A percentile compares a stretch with the other conserved stretches of the same genome.
Evolutionary conservation across 2,113 vertebrate species (phyloP).

Genomic region (Pardalotus punctatus): DNA sequence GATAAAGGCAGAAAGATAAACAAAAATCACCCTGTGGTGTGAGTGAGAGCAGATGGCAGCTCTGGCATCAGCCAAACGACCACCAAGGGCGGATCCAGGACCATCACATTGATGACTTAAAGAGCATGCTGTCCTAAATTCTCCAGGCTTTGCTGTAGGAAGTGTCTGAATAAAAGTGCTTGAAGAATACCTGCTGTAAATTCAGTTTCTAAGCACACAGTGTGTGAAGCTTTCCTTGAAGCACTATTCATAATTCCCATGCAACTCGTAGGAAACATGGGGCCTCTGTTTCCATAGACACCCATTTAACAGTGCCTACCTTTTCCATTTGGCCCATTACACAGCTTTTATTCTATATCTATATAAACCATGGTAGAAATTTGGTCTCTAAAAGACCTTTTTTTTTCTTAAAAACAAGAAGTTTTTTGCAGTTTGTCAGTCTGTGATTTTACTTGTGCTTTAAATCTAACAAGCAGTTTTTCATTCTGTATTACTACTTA

Average conservation of each 20-base stretch:
- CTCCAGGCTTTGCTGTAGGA: neutral
- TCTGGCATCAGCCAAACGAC: neutral
- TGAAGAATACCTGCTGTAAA: neutral
- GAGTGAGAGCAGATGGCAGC: neutral
- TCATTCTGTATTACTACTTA: neutral
- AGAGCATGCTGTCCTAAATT: neutral
- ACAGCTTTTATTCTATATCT: neutral
- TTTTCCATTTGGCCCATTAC: neutral
- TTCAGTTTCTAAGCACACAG: neutral
- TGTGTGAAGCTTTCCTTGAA: neutral
- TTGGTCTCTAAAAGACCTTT: neutral
- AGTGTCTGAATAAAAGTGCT: neutral
- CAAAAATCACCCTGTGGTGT: neutral
- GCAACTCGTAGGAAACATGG: neutral
- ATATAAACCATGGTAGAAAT: neutral
- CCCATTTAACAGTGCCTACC: neutral
- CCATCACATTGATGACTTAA: fast-evolving
- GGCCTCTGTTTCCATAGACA: neutral
- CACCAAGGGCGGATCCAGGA: neutral
- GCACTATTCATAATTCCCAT: neutral
- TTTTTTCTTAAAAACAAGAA: neutral
- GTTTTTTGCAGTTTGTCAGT: neutral
- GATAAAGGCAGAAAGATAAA: neutral
- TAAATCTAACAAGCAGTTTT: neutral
- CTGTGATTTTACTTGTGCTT: neutral